Evolutionary conservation across 2,113 vertebrate species (phyloP).

Genomic region (Podarcis raffonei): DNA sequence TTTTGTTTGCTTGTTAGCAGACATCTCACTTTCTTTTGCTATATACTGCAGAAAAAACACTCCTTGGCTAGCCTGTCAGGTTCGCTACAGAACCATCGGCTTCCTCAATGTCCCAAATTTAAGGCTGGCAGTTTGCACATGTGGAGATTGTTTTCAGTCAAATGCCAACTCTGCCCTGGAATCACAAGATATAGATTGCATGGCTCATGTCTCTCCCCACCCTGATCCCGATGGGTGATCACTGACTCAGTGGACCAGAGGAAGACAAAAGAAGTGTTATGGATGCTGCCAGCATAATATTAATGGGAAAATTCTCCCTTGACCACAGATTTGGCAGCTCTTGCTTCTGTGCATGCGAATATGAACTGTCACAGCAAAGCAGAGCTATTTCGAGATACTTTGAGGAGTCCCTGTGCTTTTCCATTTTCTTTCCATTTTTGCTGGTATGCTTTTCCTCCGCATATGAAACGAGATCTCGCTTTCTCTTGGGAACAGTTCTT

Average conservation of each 20-base stretch:
- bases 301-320: constrained; percentile 18
- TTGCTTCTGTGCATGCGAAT: constrained; percentile 29
- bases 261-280: constrained; percentile 46
- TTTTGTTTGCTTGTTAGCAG: neutral
- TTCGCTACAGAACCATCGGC: constrained; percentile 11
- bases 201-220: constrained; percentile 4
- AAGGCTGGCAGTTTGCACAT: neutral
- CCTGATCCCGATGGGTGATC: constrained; percentile 40
- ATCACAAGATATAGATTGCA: neutral
- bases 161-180: constrained; percentile 15
- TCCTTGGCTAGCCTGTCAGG: accelerated
- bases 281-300: constrained; percentile 13
- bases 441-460: neutral
- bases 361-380: constrained; percentile 22
- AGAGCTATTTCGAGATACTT: neutral
- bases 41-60: constrained; percentile 1
- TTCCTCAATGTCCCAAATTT: constrained; percentile 14
- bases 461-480: neutral
- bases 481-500: neutral
- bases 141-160: neutral
- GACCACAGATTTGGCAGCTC: constrained; percentile 47
- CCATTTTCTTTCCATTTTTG: constrained; percentile 17
- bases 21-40: constrained; percentile 51
- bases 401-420: constrained; percentile 35
- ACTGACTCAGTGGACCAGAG: constrained; percentile 42